phyloP scores from a whole-genome alignment of 2,113 vertebrate species.

The Connochaetes taurinus region DNA sequence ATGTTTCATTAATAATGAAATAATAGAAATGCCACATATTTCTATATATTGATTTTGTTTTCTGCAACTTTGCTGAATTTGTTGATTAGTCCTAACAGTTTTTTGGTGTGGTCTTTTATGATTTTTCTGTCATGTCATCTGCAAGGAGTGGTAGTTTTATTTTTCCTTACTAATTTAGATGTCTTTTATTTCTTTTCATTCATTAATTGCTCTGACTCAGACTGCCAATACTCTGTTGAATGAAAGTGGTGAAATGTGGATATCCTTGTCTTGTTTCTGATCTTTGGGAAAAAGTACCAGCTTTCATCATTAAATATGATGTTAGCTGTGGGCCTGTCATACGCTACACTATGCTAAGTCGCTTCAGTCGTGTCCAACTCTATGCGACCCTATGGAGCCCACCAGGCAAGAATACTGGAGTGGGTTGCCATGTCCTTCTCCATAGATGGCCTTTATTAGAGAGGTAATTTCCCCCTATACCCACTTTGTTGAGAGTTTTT shows the following conservation, averaged over 20 bases:
- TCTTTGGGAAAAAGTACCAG: background rate
- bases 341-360: no score
- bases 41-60: background rate
- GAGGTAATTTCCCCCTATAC: background rate
- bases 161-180: background rate
- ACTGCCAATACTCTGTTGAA: background rate
- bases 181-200: background rate
- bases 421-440: no score
- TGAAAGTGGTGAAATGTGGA: background rate
- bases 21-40: background rate
- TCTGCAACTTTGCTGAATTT: background rate
- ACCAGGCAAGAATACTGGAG: no score
- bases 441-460: background rate
- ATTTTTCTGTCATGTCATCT: background rate
- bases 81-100: background rate
- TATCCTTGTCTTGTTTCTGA: background rate
- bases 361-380: no score
- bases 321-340: background rate
- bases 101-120: background rate
- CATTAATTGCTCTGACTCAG: background rate
- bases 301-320: background rate
- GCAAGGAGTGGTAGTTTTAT: background rate
- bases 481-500: background rate
- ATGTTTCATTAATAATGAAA: background rate
- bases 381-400: no score